These are phyloP conservation scores for Sesia bembeciformis DNA, from an alignment of 2,888 invertebrate species.

Conservation along the genomic window DNA sequence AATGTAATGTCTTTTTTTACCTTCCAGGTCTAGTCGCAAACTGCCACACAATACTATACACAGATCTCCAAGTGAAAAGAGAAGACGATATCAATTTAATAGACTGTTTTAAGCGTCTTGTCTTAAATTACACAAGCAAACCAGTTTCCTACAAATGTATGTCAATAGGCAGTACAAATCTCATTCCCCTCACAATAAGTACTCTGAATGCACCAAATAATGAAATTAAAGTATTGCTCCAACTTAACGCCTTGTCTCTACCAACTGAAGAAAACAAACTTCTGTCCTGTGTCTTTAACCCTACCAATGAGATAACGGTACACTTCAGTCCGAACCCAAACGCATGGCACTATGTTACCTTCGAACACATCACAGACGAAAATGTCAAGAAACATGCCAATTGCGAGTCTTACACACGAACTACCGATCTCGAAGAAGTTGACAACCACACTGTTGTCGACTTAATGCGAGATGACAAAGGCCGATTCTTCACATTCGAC, in stretches of 20 bases:
- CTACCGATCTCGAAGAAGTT: slow-evolving; percentile 30
- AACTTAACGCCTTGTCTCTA: slow-evolving; percentile 67
- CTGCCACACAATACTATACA: slow-evolving; percentile 78
- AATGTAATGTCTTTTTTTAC: slow-evolving; percentile 8
- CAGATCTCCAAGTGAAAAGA: slow-evolving; percentile 76
- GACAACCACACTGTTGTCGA: slow-evolving; percentile 39
- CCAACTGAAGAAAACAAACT: slow-evolving; percentile 67
- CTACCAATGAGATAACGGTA: slow-evolving; percentile 42
- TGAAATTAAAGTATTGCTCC: slow-evolving; percentile 36
- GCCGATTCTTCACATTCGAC: slow-evolving; percentile 84
- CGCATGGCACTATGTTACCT: slow-evolving; percentile 74
- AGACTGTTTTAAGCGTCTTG: slow-evolving; percentile 40
- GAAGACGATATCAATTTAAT: slow-evolving; percentile 46
- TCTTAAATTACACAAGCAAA: slow-evolving; percentile 29
- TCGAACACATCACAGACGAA: slow-evolving; percentile 24
- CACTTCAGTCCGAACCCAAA: slow-evolving; percentile 71
- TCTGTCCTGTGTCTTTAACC: slow-evolving; percentile 58
- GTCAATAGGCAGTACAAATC: slow-evolving; percentile 36
- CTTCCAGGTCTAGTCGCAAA: slow-evolving; percentile 79
- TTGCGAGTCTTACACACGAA: slow-evolving; percentile 45
- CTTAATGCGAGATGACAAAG: slow-evolving; percentile 75
- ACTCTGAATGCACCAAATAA: slow-evolving; percentile 41
- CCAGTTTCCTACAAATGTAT: slow-evolving; percentile 69
- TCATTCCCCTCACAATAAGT: slow-evolving; percentile 48
- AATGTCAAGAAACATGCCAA: slow-evolving; percentile 37